Evolutionary conservation across 2,797 vertebrate genomes (phyloP), one percentile per base, ranked within the genome.

Genomic region (Kryptopterus vitreolus): DNA sequence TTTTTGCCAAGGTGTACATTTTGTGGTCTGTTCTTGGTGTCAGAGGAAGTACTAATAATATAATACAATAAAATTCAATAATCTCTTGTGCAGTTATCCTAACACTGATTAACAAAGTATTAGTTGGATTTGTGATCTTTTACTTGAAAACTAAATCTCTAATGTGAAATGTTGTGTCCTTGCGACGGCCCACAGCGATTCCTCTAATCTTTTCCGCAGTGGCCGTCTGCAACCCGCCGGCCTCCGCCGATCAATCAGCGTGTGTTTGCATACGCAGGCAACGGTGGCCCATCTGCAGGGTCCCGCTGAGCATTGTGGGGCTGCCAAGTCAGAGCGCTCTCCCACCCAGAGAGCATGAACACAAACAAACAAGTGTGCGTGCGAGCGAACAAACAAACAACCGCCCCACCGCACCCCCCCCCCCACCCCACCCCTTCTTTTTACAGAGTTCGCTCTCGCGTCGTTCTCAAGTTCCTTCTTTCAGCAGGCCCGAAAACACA

Each of bases 161-260:
- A 46, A 61, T 43, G 6, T 48, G 61, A 68, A 57, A 57, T 33
- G 18, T 46, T 65, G 68, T 77, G 69, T 85, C 77, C 53, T 77
- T 70, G 55, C 18, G n/a, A n/a, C 26, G 10, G 55, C 79, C 63
- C 65, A 62, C 31, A 62, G 68, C 48, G 43, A 75, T 78, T 43
- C 65, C 73, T 52, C 18, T 72, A 63, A 62, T 80, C 59, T 50
- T 74, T 66, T 43, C 38, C 38, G 76, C 53, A 18, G 50, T 81
- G 79, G 63, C 81, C 75, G 70, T 57, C 68, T 82, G 73, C 70
- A 83, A 63, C 63, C 57, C 55, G 74, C 70, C 18, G 12, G 38
- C 70, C 69, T 80, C 55, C 48, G 18, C 57, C 38, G 58, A 83
- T 83, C 79, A 85, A 80, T 83, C 83, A 82, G 61, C 62, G 62